Evolutionary conservation across 2,888 invertebrate genomes (phyloP).

Genomic region (Pristionchus entomophagus): DNA sequence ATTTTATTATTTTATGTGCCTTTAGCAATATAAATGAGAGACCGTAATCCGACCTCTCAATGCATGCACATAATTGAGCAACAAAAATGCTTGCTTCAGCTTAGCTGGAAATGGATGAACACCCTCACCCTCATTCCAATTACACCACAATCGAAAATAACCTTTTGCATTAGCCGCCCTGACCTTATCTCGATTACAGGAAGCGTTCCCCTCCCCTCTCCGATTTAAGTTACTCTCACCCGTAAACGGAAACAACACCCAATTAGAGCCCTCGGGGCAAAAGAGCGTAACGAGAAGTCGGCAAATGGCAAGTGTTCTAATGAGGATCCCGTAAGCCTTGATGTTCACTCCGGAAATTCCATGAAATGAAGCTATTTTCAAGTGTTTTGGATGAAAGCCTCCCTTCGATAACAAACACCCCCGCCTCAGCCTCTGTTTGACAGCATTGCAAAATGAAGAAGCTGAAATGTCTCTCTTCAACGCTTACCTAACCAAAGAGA

Average conservation of each 20-base stretch:
- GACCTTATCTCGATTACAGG: slow-evolving; percentile 10
- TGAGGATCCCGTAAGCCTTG: no score
- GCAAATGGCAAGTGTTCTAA: not conserved
- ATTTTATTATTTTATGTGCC: no score
- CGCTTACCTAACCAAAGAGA: no score
- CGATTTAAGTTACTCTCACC: not conserved
- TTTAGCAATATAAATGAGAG: not conserved
- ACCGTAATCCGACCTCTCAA: not conserved
- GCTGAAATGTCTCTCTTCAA: no score
- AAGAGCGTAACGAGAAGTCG: not conserved
- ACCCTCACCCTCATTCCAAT: not conserved
- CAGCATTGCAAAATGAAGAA: no score
- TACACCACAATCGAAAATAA: not conserved
- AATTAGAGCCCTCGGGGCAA: not conserved
- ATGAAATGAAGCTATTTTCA: no score
- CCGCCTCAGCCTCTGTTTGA: no score
- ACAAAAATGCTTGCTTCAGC: no score
- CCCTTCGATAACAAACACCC: no score
- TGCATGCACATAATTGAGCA: not conserved
- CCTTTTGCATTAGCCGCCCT: not conserved
- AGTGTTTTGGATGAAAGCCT: no score
- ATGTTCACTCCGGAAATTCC: no score
- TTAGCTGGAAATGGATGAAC: no score
- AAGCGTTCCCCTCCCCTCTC: not conserved
- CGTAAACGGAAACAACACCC: not conserved